Conservation (phyloP, 2,113 vertebrate species). For the Hydropotes inermis region DNA sequence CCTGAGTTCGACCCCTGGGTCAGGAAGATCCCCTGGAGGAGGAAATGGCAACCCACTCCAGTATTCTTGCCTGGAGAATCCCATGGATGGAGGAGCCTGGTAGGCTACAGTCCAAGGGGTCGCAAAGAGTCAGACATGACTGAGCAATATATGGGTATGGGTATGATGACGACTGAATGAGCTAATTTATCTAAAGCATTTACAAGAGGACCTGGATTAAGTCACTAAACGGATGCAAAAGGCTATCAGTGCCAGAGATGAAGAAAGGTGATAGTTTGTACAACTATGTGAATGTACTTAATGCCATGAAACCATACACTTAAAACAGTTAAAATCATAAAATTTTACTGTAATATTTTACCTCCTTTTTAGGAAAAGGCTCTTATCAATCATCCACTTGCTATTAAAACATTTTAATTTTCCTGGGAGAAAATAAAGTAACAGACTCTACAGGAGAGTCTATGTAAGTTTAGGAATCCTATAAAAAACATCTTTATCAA, state of each 20-base stretch:
- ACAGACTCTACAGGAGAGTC: background rate
- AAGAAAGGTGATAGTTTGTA: background rate
- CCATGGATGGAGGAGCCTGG: no score
- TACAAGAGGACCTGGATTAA: background rate
- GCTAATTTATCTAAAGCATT: background rate
- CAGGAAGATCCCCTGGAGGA: no score
- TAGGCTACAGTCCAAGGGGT: no score
- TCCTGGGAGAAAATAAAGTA: background rate
- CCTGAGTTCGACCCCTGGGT: no score
- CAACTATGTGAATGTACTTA: background rate
- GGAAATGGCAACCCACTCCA: no score
- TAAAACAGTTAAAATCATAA: background rate
- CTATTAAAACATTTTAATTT: constrained; percentile 28
- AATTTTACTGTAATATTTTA: background rate
- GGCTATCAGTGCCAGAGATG: background rate
- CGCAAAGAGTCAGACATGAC: no score
- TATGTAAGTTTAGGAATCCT: background rate
- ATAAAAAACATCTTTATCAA: background rate
- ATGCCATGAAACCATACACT: background rate
- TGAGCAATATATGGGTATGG: no score
- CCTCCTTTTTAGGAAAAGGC: background rate
- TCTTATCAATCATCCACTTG: background rate
- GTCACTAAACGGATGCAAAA: background rate
- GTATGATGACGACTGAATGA: background rate
- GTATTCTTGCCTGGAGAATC: no score